Percentiles rank a stretch among this genome's conserved stretches.
These are phyloP conservation scores for Sebastes oblongus DNA, from an alignment of 2,797 vertebrate genomes.

Conservation along the genomic window DNA sequence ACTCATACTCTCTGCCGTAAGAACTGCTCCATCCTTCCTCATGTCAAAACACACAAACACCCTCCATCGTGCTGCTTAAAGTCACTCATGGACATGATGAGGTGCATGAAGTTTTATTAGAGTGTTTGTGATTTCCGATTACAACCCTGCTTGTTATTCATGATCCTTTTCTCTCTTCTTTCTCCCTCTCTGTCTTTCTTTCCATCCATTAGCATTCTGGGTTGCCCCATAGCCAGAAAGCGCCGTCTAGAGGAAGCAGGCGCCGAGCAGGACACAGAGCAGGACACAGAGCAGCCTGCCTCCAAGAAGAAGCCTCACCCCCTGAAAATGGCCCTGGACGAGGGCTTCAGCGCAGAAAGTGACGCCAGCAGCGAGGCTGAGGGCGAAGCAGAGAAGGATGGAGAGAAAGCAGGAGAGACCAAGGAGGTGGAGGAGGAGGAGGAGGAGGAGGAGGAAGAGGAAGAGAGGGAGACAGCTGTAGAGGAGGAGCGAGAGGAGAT, in stretches of 20 bases:
- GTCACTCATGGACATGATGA: neutral
- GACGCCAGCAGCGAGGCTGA: constrained; percentile 89
- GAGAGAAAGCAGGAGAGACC: constrained; percentile 46
- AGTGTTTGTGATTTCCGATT: neutral
- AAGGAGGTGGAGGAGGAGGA: constrained; percentile 29
- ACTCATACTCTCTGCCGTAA: constrained; percentile 19
- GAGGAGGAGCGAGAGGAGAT: constrained; percentile 43
- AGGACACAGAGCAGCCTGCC: constrained; percentile 79
- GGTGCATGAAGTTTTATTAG: constrained; percentile 17
- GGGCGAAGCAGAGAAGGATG: constrained; percentile 84
- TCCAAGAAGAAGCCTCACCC: constrained; percentile 93
- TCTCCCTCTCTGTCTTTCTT: neutral
- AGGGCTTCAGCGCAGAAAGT: constrained; percentile 90
- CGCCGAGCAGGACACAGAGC: constrained; percentile 76
- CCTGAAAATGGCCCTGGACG: constrained; percentile 90
- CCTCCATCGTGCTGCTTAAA: constrained; percentile 1
- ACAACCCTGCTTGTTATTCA: neutral
- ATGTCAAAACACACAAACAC: constrained; percentile 21
- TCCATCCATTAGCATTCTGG: constrained; percentile 83
- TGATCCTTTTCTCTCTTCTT: neutral
- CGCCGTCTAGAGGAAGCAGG: constrained; percentile 89
- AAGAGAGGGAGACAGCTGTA: constrained; percentile 19
- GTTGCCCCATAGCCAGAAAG: constrained; percentile 94
- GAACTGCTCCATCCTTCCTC: constrained; percentile 41
- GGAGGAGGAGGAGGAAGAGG: constrained; percentile 16